These are phyloP conservation scores for Harpalus rubripes DNA, from an alignment of 2,888 invertebrate species.

Conservation along the genomic window DNA sequence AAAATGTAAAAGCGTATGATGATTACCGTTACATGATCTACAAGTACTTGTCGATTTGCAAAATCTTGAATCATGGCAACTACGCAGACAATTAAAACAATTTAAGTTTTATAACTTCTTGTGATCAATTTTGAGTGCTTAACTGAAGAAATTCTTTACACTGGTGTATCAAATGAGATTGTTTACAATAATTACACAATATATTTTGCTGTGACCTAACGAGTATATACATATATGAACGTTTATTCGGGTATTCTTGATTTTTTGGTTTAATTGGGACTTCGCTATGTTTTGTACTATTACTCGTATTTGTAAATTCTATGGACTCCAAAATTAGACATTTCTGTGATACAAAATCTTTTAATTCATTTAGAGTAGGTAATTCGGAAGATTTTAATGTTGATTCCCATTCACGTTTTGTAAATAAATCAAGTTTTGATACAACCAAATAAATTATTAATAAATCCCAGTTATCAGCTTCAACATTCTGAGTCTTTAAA, in stretches of 20 bases:
- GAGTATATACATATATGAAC: not conserved
- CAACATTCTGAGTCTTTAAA: not conserved
- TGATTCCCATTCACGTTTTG: constrained; percentile 61
- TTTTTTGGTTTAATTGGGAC: not conserved
- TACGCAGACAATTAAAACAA: not conserved
- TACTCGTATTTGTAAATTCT: not conserved
- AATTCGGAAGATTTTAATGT: constrained; percentile 30
- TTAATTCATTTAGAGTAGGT: constrained; percentile 52
- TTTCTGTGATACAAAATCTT: not conserved
- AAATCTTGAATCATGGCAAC: not conserved
- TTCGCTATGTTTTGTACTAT: not conserved
- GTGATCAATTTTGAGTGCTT: not conserved
- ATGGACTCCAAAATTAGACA: not conserved
- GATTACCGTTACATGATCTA: not conserved
- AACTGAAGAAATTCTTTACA: not conserved
- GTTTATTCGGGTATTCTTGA: not conserved
- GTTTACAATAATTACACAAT: not conserved
- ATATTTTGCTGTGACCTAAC: not conserved
- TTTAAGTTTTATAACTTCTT: not conserved
- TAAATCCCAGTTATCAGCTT: constrained; percentile 7
- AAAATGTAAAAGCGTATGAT: constrained; percentile 7
- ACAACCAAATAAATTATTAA: constrained; percentile 7
- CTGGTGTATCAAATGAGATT: not conserved
- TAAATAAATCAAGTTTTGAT: constrained; percentile 44
- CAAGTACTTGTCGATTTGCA: not conserved